These are phyloP conservation scores for Psilopogon haemacephalus DNA, from an alignment of 2,113 vertebrate genomes.

Conservation along the genomic window DNA sequence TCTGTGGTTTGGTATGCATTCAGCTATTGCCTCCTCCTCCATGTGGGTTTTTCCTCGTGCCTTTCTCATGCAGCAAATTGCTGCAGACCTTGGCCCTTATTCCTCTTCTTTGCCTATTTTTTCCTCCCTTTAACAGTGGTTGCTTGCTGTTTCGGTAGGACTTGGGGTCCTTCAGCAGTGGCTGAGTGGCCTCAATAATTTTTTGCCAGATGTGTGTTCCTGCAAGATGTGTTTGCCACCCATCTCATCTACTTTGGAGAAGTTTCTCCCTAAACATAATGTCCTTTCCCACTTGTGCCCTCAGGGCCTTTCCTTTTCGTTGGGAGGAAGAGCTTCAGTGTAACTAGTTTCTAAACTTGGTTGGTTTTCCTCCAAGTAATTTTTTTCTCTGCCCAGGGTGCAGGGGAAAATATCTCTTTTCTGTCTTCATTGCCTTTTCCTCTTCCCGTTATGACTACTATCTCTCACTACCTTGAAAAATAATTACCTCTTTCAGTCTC, in stretches of 20 bases:
- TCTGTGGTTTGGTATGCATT: not conserved
- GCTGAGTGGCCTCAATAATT: not conserved
- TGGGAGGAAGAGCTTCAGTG: not conserved
- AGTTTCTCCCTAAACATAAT: not conserved
- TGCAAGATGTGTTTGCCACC: fast-evolving
- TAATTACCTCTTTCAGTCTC: not conserved
- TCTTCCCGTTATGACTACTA: not conserved
- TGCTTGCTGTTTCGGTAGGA: not conserved
- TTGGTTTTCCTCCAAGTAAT: not conserved
- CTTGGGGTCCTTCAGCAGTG: not conserved
- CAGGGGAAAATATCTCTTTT: not conserved
- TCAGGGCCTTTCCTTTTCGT: not conserved
- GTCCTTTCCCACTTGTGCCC: not conserved
- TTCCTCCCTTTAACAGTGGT: not conserved
- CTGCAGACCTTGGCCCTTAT: not conserved
- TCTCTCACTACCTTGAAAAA: not conserved
- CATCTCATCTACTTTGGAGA: not conserved
- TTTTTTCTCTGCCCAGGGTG: not conserved
- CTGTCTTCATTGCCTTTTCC: not conserved
- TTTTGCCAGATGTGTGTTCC: not conserved
- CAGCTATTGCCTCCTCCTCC: not conserved
- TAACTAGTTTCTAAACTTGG: not conserved
- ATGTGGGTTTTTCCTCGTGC: not conserved
- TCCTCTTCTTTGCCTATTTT: not conserved
- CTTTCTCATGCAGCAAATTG: not conserved